A percentile compares a stretch with the other conserved stretches of the same genome.
Evolutionary conservation across 2,888 invertebrate genomes (phyloP).

Genomic region (Nezara viridula): DNA sequence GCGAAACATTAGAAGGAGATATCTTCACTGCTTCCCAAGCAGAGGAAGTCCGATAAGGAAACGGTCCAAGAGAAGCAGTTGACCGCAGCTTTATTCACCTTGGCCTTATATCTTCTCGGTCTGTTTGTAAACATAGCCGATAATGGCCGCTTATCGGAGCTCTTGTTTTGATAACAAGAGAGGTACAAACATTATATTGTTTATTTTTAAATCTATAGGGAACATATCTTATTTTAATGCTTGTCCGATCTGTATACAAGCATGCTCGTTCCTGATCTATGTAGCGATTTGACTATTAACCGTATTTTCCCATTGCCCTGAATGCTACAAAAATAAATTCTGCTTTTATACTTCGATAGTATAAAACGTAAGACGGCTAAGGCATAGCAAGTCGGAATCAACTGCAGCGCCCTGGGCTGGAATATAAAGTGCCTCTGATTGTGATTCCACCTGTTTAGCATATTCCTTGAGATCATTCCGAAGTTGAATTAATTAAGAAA

Average conservation of each 20-base stretch:
- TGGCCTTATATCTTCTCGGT: background rate
- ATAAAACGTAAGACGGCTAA: background rate
- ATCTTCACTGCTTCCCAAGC: background rate
- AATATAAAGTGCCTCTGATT: background rate
- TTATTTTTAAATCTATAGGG: background rate
- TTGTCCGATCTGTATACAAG: background rate
- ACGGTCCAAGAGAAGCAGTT: background rate
- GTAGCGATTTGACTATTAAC: background rate
- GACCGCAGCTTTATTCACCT: background rate
- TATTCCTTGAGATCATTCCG: background rate
- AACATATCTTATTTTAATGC: background rate
- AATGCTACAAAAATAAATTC: no score
- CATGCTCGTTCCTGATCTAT: background rate
- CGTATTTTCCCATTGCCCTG: background rate
- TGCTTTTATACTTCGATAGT: background rate
- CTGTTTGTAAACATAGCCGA: conserved; percentile 10
- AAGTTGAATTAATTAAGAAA: background rate
- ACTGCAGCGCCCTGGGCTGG: background rate
- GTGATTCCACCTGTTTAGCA: background rate
- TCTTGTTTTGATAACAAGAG: background rate
- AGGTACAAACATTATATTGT: background rate
- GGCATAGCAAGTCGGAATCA: background rate
- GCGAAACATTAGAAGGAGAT: conserved; percentile 8
- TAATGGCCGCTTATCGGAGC: background rate
- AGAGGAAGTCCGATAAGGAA: background rate